Conservation (phyloP, 1,140 invertebrate species). For the Tribolium madens region DNA sequence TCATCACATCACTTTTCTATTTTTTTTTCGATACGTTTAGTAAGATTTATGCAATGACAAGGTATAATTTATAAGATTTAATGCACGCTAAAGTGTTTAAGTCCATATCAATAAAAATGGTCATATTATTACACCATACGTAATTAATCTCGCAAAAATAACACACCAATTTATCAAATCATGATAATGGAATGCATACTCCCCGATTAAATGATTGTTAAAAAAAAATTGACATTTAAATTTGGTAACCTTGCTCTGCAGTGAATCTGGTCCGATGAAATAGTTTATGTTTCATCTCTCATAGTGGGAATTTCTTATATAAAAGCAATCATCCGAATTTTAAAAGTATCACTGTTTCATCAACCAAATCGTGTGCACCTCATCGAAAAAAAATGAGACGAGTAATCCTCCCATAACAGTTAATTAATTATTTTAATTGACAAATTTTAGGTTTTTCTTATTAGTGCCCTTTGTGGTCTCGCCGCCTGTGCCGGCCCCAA, state of each 20-base stretch:
- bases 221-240: slow-evolving; percentile 29
- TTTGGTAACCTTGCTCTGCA: slow-evolving; percentile 40
- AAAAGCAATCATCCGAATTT: slow-evolving; percentile 33
- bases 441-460: slow-evolving; percentile 4
- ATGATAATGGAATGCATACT: slow-evolving; percentile 31
- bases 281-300: slow-evolving; percentile 5
- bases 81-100: neutral
- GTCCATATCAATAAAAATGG: neutral
- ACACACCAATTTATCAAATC: neutral
- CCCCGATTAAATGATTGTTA: slow-evolving; percentile 5
- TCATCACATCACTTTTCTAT: too few relatives aligned
- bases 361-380: neutral
- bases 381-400: slow-evolving; percentile 46
- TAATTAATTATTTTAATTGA: neutral
- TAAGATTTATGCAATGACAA: neutral
- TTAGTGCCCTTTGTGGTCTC: slow-evolving; percentile 43
- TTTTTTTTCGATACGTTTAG: neutral
- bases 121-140: too few relatives aligned
- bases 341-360: slow-evolving; percentile 20
- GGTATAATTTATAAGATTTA: neutral
- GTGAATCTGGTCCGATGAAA: slow-evolving; percentile 18
- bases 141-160: neutral
- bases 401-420: slow-evolving; percentile 39
- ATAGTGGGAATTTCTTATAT: slow-evolving; percentile 39
- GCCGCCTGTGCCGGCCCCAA: slow-evolving; percentile 66